phyloP scores from a whole-genome alignment of 2,797 vertebrate species.

The Siniperca undulata region DNA sequence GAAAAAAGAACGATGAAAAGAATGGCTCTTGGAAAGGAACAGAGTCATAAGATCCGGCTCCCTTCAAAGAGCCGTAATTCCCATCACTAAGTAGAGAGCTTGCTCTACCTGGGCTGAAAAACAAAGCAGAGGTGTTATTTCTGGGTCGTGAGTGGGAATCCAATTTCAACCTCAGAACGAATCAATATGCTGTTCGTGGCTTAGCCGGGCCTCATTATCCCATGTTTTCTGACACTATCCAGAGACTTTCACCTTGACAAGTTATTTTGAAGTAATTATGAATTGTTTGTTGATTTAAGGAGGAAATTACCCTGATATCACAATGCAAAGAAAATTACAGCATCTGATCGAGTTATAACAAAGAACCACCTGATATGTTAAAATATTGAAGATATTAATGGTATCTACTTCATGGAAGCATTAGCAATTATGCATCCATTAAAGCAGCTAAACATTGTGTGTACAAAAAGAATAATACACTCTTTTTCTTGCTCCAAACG shows the following conservation, averaged over 20 bases:
- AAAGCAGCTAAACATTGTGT: slow-evolving; percentile 44
- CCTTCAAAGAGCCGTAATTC: too few species aligned
- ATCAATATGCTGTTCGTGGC: slow-evolving; percentile 44
- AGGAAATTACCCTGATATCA: slow-evolving; percentile 24
- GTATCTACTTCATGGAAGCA: slow-evolving; percentile 3
- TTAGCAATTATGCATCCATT: slow-evolving; percentile 45
- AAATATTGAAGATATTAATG: slow-evolving; percentile 15
- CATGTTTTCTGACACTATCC: background rate
- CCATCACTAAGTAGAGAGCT: too few species aligned
- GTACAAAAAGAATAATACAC: slow-evolving; percentile 56
- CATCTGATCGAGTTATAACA: background rate
- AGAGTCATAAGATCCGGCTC: too few species aligned
- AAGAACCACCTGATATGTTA: slow-evolving; percentile 9
- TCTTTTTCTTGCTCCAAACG: slow-evolving; percentile 49
- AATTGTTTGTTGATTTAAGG: slow-evolving; percentile 26
- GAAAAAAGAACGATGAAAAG: too few species aligned
- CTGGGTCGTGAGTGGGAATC: background rate
- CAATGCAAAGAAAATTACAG: slow-evolving; percentile 7
- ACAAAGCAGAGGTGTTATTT: slow-evolving; percentile 25
- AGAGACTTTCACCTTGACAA: slow-evolving; percentile 9
- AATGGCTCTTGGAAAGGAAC: too few species aligned
- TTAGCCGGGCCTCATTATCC: slow-evolving; percentile 26
- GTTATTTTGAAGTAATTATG: slow-evolving; percentile 23
- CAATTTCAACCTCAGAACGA: slow-evolving; percentile 30
- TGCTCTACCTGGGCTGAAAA: background rate